These are phyloP conservation scores for Acrossocheilus wenchowensis DNA, from an alignment of 2,797 vertebrate species.

Conservation along the genomic window DNA sequence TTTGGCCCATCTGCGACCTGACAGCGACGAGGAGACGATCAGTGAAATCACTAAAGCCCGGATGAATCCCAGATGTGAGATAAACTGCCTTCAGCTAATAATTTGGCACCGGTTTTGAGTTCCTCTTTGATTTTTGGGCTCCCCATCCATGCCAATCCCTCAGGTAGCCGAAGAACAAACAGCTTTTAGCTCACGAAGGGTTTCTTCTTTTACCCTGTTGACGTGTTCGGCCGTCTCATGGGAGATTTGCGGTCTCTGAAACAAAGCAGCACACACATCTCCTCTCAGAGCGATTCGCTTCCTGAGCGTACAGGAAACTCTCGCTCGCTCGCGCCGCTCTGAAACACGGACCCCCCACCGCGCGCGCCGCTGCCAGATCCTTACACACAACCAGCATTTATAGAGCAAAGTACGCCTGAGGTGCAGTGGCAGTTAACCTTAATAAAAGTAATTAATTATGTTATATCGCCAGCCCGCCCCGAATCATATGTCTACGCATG, in stretches of 20 bases:
- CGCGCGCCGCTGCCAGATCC: conserved; percentile 25
- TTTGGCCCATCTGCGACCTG: background rate
- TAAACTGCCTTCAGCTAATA: conserved; percentile 15
- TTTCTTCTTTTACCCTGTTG: conserved; percentile 28
- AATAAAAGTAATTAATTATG: conserved; percentile 27
- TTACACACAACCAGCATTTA: conserved; percentile 53
- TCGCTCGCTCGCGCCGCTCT: background rate
- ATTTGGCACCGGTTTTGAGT: background rate
- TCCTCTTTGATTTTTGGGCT: conserved; percentile 8
- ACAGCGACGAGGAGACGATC: background rate
- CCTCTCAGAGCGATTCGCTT: background rate
- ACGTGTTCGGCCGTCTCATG: background rate
- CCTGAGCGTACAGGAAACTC: conserved; percentile 4
- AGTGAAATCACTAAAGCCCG: background rate
- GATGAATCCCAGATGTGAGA: conserved; percentile 45
- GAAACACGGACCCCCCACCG: conserved; percentile 22
- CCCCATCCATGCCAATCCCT: conserved; percentile 5
- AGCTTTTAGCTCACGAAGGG: background rate
- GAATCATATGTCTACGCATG: background rate
- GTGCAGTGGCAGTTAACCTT: conserved; percentile 52
- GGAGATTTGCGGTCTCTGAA: conserved; percentile 25
- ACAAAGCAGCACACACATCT: conserved; percentile 39
- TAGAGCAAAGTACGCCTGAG: conserved; percentile 47
- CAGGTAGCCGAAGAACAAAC: conserved; percentile 19
- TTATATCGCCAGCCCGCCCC: background rate